Conservation (phyloP, 2,797 vertebrate species). For the Pachyuromys duprasi region DNA sequence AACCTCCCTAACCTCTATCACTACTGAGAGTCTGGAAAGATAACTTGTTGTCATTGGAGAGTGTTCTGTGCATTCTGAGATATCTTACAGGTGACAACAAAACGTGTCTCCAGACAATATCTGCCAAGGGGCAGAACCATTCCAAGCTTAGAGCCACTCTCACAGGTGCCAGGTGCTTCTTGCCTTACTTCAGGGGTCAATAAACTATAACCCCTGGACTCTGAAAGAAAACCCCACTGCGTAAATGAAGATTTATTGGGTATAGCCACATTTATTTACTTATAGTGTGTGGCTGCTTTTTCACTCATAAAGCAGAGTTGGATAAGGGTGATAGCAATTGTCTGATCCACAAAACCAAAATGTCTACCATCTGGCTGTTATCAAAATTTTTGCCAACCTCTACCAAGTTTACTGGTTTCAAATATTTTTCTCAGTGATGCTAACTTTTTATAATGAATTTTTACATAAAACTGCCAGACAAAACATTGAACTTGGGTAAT, state of each 20-base stretch:
- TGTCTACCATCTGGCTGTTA: constrained; percentile 47
- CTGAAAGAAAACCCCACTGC: neutral
- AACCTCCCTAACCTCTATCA: neutral
- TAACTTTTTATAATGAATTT: constrained; percentile 63
- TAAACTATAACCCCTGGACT: neutral
- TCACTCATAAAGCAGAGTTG: neutral
- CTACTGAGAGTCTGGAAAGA: neutral
- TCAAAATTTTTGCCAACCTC: neutral
- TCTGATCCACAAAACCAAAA: constrained; percentile 25
- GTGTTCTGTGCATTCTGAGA: neutral
- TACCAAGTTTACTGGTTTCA: constrained; percentile 33
- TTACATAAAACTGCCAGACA: constrained; percentile 72
- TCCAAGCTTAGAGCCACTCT: neutral
- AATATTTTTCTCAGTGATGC: constrained; percentile 37
- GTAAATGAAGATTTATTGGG: constrained; percentile 42
- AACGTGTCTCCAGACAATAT: neutral
- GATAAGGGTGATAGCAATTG: neutral
- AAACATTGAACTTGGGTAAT: constrained; percentile 42
- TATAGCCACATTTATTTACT: neutral
- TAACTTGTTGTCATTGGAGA: neutral
- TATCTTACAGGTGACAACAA: neutral
- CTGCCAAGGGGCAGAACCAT: neutral
- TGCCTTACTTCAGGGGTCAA: neutral
- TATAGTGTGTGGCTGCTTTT: neutral
- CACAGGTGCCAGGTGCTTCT: neutral